These are phyloP conservation scores for Meriones unguiculatus DNA, from an alignment of 2,113 vertebrate genomes.

Conservation along the genomic window DNA sequence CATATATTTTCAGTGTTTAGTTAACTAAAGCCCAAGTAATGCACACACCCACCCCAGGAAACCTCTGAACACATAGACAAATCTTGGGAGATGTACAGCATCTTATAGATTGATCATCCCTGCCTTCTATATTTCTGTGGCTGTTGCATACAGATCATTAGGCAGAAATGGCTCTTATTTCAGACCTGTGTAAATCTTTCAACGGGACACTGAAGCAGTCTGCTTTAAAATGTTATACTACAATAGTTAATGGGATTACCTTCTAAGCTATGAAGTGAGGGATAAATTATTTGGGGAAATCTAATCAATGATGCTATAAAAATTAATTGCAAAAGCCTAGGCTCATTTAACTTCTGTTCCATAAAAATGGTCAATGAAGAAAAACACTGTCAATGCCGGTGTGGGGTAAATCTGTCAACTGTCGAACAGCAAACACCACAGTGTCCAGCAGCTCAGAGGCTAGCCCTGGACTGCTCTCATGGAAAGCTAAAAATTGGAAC, in stretches of 20 bases:
- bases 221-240: constrained; percentile 61
- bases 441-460: background rate
- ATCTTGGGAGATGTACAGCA: constrained; percentile 43
- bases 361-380: constrained; percentile 70
- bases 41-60: constrained; percentile 49
- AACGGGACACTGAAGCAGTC: background rate
- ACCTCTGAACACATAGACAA: constrained; percentile 49
- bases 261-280: constrained; percentile 64
- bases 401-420: constrained; percentile 38
- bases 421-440: background rate
- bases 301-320: constrained; percentile 80
- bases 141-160: constrained; percentile 69
- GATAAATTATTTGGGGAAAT: constrained; percentile 76
- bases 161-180: constrained; percentile 65
- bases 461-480: background rate
- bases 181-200: constrained; percentile 69
- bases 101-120: constrained; percentile 63
- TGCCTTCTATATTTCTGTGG: constrained; percentile 69
- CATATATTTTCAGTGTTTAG: constrained; percentile 74
- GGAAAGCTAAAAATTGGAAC: constrained; percentile 1
- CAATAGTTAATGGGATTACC: constrained; percentile 75
- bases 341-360: constrained; percentile 78
- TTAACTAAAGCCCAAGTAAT: constrained; percentile 39
- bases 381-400: constrained; percentile 17
- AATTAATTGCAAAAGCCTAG: constrained; percentile 76